Percentiles rank a stretch among this genome's conserved stretches.
Conservation (phyloP, 2,797 vertebrate genomes). For the Lepidocolaptes lacrymiger region DNA sequence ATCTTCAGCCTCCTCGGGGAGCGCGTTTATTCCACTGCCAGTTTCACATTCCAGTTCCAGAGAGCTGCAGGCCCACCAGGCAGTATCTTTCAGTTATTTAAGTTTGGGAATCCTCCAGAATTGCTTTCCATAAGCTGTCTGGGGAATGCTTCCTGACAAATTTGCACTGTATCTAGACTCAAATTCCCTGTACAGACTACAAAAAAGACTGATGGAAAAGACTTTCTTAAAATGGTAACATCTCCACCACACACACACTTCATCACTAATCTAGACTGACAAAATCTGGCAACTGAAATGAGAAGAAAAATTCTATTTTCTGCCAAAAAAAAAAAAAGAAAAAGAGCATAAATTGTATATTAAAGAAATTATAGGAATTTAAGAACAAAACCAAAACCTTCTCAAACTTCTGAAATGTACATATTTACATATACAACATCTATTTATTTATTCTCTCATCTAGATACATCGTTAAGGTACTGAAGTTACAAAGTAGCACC, state of each 20-base stretch:
- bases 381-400: neutral
- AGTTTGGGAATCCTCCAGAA: constrained; percentile 22
- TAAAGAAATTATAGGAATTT: neutral
- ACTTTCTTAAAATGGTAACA: neutral
- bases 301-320: neutral
- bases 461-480: neutral
- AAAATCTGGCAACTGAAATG: neutral
- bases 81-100: constrained; percentile 9
- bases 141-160: constrained; percentile 22
- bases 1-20: neutral
- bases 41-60: constrained; percentile 20
- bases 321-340: neutral
- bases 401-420: neutral
- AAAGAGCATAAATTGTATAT: neutral
- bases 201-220: neutral
- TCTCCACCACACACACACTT: neutral
- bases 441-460: neutral
- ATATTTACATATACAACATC: neutral
- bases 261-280: neutral
- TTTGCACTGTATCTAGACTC: neutral
- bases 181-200: neutral
- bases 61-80: constrained; percentile 10
- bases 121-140: constrained; percentile 9
- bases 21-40: neutral
- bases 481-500: neutral